Evolutionary conservation across 1,140 invertebrate genomes (phyloP), one percentile per base, ranked within the genome.

Genomic region (Aphis gossypii): DNA sequence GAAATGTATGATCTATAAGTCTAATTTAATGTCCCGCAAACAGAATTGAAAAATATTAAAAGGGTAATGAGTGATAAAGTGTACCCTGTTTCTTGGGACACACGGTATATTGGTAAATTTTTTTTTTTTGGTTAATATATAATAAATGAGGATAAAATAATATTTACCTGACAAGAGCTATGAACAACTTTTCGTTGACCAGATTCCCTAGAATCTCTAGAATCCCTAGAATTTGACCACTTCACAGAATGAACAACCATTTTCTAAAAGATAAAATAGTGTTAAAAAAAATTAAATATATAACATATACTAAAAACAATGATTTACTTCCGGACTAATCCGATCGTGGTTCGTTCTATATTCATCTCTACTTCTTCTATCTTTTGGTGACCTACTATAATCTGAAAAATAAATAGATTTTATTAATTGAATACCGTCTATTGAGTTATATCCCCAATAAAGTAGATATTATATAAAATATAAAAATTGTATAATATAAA

Each of bases 301-400:
- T 1, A 44, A 44, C 0, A 54, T 51, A 1, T n/a, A 44, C 8
- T 46, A 20, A 23, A 88, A 38, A 68, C 7, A 60, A 30, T 90
- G 20, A 94, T 94, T 96, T 95, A 97, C 97, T 95, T 97, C 97
- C 94, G 96, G 95, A 95, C 97, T 97, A 96, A 96, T 97, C 96
- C 97, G 97, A 96, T 98, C 97, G 96, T 98, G 97, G 95, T 97
- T 98, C 95, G 97, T 97, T 95, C 97, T 97, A 95, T 97, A 97
- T 95, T 97, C 96, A 95, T 97, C 97, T 82, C 96, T 96, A 95
- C 96, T 97, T 95, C 97, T 96, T 96, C 98, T 97, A 95, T 98
- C 97, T 96, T 97, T 97, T 94, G 97, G 97, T 95, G 97, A 97
- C 96, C 97, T 96, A 95, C 94, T 96, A 96, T 97, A 97, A 96